Percentiles rank a stretch among this genome's conserved stretches.
Evolutionary conservation across 37 sponge, comb jelly and placozoan species (phyloP).

Genomic region (Diacarnus erythraeanus): DNA sequence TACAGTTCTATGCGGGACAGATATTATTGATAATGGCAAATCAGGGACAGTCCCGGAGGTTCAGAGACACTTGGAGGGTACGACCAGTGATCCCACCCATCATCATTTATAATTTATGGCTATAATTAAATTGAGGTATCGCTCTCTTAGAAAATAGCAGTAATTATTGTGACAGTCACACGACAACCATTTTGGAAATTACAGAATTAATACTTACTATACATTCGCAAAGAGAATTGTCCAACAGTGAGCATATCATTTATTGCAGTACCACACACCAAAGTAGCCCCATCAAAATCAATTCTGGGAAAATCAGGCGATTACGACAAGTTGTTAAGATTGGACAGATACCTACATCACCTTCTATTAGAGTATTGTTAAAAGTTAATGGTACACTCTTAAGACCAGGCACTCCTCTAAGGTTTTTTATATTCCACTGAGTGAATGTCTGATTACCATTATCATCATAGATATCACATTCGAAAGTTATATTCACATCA

Average conservation of each 20-base stretch:
- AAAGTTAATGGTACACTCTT: neutral
- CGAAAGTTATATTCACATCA: neutral
- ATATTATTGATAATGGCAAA: too few relatives aligned
- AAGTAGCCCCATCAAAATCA: neutral
- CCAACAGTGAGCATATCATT: neutral
- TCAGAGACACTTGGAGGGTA: too few relatives aligned
- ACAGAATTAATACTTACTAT: neutral
- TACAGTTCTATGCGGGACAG: too few relatives aligned
- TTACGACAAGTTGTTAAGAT: neutral
- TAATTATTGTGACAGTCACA: too few relatives aligned
- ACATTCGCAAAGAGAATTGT: neutral
- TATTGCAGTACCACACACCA: conserved; percentile 2
- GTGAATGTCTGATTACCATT: neutral
- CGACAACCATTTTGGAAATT: neutral
- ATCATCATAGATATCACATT: neutral
- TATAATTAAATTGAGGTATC: too few relatives aligned
- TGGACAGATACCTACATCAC: neutral
- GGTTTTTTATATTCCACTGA: neutral
- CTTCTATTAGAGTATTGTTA: too few relatives aligned
- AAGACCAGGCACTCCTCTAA: neutral
- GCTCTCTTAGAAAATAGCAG: neutral
- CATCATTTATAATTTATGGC: too few relatives aligned
- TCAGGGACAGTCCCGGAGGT: too few relatives aligned
- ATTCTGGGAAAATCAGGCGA: neutral
- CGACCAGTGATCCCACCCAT: too few relatives aligned